Conservation (phyloP, 1,140 invertebrate genomes). For the Lordiphosa stackelbergi region DNA sequence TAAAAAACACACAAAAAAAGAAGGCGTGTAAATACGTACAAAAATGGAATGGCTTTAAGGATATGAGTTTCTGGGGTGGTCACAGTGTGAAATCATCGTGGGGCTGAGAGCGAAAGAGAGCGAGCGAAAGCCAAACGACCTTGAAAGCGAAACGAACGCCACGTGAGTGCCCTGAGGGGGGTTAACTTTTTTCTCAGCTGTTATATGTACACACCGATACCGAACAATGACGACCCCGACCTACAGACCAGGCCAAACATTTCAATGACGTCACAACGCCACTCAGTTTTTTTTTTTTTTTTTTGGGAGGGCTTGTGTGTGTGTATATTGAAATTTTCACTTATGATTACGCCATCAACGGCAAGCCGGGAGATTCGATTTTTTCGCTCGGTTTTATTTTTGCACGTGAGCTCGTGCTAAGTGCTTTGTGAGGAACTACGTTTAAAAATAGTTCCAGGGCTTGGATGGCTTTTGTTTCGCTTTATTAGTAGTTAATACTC, state of each 20-base stretch:
- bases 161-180: constrained; percentile 45
- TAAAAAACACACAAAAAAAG: constrained; percentile 4
- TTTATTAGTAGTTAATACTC: constrained; percentile 9
- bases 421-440: constrained; percentile 13
- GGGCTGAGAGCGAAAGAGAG: constrained; percentile 22
- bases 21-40: constrained; percentile 7
- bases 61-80: constrained; percentile 13
- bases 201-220: no score
- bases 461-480: not conserved
- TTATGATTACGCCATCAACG: constrained; percentile 58
- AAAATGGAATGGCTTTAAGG: constrained; percentile 9
- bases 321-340: constrained; percentile 10
- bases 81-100: constrained; percentile 63
- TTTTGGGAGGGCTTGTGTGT: not conserved
- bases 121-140: constrained; percentile 50
- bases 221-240: constrained; percentile 43
- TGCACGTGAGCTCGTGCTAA: constrained; percentile 38
- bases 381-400: constrained; percentile 48
- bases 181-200: not conserved
- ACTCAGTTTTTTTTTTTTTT: not conserved
- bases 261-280: constrained; percentile 67
- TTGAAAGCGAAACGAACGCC: constrained; percentile 44
- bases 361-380: constrained; percentile 28
- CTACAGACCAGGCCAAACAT: constrained; percentile 37
- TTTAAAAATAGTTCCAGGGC: constrained; percentile 29